Evolutionary conservation across 2,797 vertebrate species (phyloP), one percentile per base, ranked within the genome.

Genomic region (Anniella stebbinsi): DNA sequence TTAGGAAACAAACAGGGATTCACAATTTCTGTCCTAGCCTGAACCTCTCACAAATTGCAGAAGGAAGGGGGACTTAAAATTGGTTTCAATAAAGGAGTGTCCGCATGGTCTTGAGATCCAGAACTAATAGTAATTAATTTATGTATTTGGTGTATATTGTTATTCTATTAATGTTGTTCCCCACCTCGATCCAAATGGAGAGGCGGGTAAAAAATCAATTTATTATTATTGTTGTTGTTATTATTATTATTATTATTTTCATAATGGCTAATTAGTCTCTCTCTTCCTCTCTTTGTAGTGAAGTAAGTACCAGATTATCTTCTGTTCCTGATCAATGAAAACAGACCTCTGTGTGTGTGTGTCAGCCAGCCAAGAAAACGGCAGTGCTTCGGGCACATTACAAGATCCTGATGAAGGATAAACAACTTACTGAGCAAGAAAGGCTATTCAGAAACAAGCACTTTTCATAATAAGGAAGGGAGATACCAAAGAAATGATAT

Each of bases 361-460:
- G 36, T 30, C 9, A 18, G 54, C 2, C 66, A 38, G 25, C 38
- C 45, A 81, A n/a, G 36, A 80, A 25, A 12, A 48, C 67, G 25
- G 18, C 10, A 69, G 17, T 76, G 89, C 84, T 75, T 83, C 80
- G 70, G 60, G 41, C 86, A 28, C 1, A 1, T 21, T 84, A 90
- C 18, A 13, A 91, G 84, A 88, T 87, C 84, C 67, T 66, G 89
- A 48, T 0, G 0, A 41, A 23, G 89, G 45, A 78, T 89, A 85
- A 30, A 48, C n/a, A 78, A 72, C 77, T 10, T 57, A 67, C 2
- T 2, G 33, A 94, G 41, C 48, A 60, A 81, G 51, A 87, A 88
- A 1, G 10, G 36, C 72, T 67, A 88, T 84, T 57, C 86, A 92
- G 91, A 89, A 67, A 48, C 83, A 88, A 91, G 33, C 81, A 92